A percentile compares a stretch with the other conserved stretches of the same genome.
These are phyloP conservation scores for Acleris sparsana DNA, from an alignment of 2,888 invertebrate genomes.

Conservation along the genomic window DNA sequence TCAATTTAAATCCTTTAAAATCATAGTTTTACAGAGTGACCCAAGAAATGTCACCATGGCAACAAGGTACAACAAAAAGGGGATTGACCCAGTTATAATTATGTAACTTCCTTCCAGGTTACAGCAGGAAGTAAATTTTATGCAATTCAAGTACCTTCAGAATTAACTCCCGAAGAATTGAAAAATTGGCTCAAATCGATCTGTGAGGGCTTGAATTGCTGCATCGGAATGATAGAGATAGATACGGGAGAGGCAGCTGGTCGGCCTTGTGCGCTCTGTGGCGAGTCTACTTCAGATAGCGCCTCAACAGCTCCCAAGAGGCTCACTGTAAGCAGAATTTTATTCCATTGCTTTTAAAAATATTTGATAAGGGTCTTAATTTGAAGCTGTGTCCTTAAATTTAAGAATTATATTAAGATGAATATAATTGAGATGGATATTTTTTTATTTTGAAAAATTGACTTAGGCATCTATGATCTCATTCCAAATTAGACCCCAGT, in stretches of 20 bases:
- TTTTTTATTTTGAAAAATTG: too few species aligned
- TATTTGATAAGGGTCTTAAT: too few species aligned
- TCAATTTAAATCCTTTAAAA: background rate
- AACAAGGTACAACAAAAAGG: too few species aligned
- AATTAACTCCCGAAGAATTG: constrained; percentile 70
- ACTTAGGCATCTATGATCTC: too few species aligned
- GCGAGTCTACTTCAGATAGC: constrained; percentile 68
- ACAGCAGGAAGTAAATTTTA: constrained; percentile 74
- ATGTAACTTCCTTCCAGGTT: constrained; percentile 55
- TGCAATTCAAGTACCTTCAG: constrained; percentile 83
- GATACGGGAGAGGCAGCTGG: constrained; percentile 72
- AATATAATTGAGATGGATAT: too few species aligned
- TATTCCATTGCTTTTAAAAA: background rate
- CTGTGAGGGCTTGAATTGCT: constrained; percentile 80
- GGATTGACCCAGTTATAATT: too few species aligned
- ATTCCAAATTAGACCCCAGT: too few species aligned
- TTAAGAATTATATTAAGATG: too few species aligned
- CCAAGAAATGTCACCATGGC: too few species aligned
- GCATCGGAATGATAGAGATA: constrained; percentile 82
- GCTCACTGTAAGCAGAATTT: constrained; percentile 55
- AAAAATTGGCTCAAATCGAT: constrained; percentile 80
- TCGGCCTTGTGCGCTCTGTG: constrained; percentile 72
- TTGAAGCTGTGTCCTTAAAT: too few species aligned
- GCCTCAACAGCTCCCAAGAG: constrained; percentile 65
- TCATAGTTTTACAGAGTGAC: background rate